phyloP scores from a whole-genome alignment of 35 echinoderm and acorn worm genomes.

The Holothuria glaberrima region DNA sequence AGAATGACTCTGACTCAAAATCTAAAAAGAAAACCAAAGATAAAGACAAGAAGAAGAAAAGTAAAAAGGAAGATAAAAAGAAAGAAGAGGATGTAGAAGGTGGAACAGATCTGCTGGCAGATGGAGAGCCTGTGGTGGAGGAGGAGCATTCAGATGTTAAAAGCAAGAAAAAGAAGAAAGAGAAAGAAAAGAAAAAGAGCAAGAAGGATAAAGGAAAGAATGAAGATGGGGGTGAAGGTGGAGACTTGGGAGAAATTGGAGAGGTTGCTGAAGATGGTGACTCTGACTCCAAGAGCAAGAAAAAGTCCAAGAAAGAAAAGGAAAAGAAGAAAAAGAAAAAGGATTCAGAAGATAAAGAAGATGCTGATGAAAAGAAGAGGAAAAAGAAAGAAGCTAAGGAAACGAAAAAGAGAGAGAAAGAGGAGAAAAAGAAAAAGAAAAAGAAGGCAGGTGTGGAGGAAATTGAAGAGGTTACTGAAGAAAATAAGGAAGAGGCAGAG shows the following conservation, averaged over 20 bases:
- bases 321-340: slow-evolving; percentile 30
- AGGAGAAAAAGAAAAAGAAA: not conserved
- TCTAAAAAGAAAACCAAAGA: slow-evolving; percentile 42
- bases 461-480: not conserved
- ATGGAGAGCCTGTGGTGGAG: slow-evolving; percentile 7
- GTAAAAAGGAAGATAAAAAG: slow-evolving; percentile 37
- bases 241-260: not conserved
- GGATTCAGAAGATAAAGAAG: not conserved
- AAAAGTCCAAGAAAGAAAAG: slow-evolving; percentile 31
- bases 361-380: slow-evolving; percentile 1
- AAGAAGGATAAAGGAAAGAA: slow-evolving; percentile 40
- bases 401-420: not conserved
- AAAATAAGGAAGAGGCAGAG: slow-evolving; percentile 4
- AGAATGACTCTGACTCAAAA: slow-evolving; percentile 37
- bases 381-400: slow-evolving; percentile 41
- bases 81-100: slow-evolving; percentile 9
- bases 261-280: not conserved
- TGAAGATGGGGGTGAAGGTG: slow-evolving; percentile 9
- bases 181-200: slow-evolving; percentile 10
- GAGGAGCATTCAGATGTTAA: slow-evolving; percentile 13
- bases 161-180: slow-evolving; percentile 38
- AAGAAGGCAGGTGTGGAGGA: not conserved
- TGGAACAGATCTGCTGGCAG: slow-evolving; percentile 12
- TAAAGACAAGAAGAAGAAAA: slow-evolving; percentile 40
- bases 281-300: slow-evolving; percentile 10